A percentile compares a stretch with the other conserved stretches of the same genome.
phyloP scores from a whole-genome alignment of 2,888 invertebrate genomes.

The Drymonia ruficornis region DNA sequence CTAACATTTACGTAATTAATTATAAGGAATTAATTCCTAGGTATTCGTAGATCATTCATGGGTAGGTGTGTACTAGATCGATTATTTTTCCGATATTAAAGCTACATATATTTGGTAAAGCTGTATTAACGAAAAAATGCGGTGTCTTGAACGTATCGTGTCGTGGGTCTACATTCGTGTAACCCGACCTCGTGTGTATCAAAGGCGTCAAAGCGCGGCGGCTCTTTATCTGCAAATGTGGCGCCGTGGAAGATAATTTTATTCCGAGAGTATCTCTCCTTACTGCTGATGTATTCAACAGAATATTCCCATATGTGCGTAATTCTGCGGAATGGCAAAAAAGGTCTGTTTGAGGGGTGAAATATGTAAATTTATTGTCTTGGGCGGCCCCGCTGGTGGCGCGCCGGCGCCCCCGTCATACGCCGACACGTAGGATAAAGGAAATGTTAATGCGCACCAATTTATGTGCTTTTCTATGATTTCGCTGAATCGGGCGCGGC shows the following conservation, averaged over 20 bases:
- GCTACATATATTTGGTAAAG: too few species aligned
- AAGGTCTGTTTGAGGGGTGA: conserved; percentile 85
- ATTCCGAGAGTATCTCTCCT: conserved; percentile 82
- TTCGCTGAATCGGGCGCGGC: conserved; percentile 79
- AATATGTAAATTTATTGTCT: conserved; percentile 86
- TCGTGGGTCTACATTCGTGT: conserved; percentile 8
- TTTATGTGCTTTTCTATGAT: conserved; percentile 85
- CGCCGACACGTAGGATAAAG: conserved; percentile 84
- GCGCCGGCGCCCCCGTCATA: conserved; percentile 81
- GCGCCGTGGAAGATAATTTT: conserved; percentile 80
- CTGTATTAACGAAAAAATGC: not conserved
- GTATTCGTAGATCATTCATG: too few species aligned
- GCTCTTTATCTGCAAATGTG: conserved; percentile 79
- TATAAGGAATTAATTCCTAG: too few species aligned
- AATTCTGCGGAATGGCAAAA: conserved; percentile 85
- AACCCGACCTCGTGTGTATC: conserved; percentile 38
- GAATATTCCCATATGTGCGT: conserved; percentile 85
- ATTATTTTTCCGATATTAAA: too few species aligned
- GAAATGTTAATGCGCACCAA: conserved; percentile 84
- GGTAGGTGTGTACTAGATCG: too few species aligned
- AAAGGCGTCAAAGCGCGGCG: conserved; percentile 59
- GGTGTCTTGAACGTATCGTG: not conserved
- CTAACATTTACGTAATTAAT: too few species aligned
- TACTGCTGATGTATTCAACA: conserved; percentile 84
- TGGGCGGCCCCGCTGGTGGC: conserved; percentile 74